phyloP scores from a whole-genome alignment of 2,797 vertebrate genomes.

The Vespertilio murinus region DNA sequence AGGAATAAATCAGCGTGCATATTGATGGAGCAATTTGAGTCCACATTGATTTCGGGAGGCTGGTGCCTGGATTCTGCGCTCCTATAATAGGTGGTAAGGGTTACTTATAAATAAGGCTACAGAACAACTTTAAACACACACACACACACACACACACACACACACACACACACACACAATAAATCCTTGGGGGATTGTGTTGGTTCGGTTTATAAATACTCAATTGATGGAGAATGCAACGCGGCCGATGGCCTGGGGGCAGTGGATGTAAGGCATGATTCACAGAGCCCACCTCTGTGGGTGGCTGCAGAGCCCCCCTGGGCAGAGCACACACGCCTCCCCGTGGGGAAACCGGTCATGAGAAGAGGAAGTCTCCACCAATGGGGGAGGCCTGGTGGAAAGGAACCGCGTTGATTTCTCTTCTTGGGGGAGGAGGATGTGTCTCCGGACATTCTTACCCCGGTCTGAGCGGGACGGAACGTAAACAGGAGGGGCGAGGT shows the following conservation, averaged over 20 bases:
- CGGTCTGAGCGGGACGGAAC: neutral
- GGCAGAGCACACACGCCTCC: neutral
- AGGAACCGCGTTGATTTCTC: neutral
- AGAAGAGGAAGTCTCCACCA: slow-evolving; percentile 1
- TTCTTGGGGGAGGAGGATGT: neutral
- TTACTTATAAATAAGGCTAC: slow-evolving; percentile 77
- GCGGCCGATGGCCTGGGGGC: slow-evolving; percentile 64
- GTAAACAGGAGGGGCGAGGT: neutral
- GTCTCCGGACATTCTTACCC: neutral
- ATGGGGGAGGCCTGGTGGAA: neutral
- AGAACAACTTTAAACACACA: slow-evolving; percentile 38
- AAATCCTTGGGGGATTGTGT: slow-evolving; percentile 68
- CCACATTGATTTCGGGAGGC: slow-evolving; percentile 84
- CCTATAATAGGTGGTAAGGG: slow-evolving; percentile 75
- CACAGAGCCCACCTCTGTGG: slow-evolving; percentile 57
- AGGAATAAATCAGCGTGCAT: slow-evolving; percentile 82
- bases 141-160: neutral
- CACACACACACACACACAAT: neutral
- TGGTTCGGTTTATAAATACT: slow-evolving; percentile 73
- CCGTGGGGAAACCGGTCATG: neutral
- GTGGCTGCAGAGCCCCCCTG: neutral
- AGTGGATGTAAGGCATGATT: slow-evolving; percentile 71
- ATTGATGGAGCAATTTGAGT: slow-evolving; percentile 86
- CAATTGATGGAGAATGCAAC: slow-evolving; percentile 61
- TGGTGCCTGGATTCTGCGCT: slow-evolving; percentile 78